Percentiles rank a stretch among this genome's conserved stretches.
Conservation (phyloP, 35 echinoderm and acorn worm genomes). For the Ophioderma brevispina region DNA sequence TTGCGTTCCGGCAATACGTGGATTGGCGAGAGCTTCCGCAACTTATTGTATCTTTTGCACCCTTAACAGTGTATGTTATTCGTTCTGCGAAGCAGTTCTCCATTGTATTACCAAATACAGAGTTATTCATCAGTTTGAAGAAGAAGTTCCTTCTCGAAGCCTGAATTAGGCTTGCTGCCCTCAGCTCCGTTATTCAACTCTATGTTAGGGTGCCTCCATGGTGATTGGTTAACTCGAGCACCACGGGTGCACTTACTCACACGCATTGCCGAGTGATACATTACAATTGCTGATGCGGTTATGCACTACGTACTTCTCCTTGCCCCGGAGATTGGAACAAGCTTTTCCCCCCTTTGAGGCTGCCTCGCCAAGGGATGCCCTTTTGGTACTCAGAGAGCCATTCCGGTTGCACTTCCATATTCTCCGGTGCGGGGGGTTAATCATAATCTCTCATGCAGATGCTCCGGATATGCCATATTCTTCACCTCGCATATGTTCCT, state of each 20-base stretch:
- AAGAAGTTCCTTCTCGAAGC: conserved; percentile 29
- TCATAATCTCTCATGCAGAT: too few relatives aligned
- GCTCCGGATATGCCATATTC: too few relatives aligned
- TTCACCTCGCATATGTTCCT: too few relatives aligned
- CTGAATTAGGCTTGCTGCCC: not conserved
- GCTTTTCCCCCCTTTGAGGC: not conserved
- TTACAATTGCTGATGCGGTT: conserved; percentile 1
- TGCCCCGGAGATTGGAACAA: not conserved
- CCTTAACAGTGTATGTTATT: not conserved
- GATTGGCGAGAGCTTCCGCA: not conserved
- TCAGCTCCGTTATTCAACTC: not conserved
- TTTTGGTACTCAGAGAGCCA: too few relatives aligned
- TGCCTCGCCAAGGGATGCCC: too few relatives aligned
- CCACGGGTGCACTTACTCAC: not conserved
- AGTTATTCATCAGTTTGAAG: conserved; percentile 35
- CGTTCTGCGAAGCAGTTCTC: not conserved
- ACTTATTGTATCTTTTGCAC: not conserved
- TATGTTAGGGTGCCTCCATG: conserved; percentile 4
- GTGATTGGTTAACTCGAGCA: not conserved
- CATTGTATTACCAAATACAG: conserved; percentile 26
- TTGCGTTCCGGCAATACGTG: not conserved
- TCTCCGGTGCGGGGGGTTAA: too few relatives aligned
- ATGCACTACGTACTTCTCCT: not conserved
- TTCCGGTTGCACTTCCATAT: too few relatives aligned
- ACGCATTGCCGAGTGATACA: not conserved